These are phyloP conservation scores for Amphiprion clarkii DNA, from an alignment of 2,797 vertebrate species.

Conservation along the genomic window DNA sequence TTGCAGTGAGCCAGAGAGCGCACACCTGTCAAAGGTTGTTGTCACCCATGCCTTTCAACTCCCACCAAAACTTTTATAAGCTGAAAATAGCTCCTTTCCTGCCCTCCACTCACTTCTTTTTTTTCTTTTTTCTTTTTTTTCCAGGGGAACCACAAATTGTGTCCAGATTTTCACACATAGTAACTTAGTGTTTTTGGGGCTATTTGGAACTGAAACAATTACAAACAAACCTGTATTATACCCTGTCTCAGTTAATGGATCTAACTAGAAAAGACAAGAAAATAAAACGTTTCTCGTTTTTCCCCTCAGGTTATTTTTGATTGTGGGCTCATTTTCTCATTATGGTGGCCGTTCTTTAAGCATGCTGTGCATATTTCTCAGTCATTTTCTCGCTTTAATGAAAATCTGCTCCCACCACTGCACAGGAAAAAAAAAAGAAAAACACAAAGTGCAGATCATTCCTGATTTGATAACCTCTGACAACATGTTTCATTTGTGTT, in stretches of 20 bases:
- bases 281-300: constrained; percentile 58
- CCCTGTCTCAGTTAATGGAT: constrained; percentile 58
- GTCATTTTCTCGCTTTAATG: constrained; percentile 51
- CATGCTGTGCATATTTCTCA: constrained; percentile 43
- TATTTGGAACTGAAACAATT: constrained; percentile 75
- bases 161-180: constrained; percentile 82
- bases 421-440: constrained; percentile 1
- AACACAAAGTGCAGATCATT: constrained; percentile 21
- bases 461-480: constrained; percentile 50
- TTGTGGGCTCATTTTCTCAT: constrained; percentile 66
- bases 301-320: constrained; percentile 68
- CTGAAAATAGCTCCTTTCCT: constrained; percentile 68
- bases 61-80: constrained; percentile 59
- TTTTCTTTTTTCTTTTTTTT: constrained; percentile 31
- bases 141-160: constrained; percentile 79
- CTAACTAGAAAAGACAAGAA: constrained; percentile 58
- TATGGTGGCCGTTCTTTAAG: constrained; percentile 41
- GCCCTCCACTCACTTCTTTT: constrained; percentile 31
- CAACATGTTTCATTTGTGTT: constrained; percentile 41
- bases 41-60: constrained; percentile 50
- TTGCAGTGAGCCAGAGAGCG: constrained; percentile 37
- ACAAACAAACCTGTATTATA: constrained; percentile 70
- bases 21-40: constrained; percentile 72
- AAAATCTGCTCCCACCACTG: constrained; percentile 46
- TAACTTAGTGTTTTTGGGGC: constrained; percentile 73